Percentiles rank a stretch among this genome's conserved stretches.
phyloP scores from a whole-genome alignment of 2,113 vertebrate species.

The Cyanoramphus novaezelandiae region DNA sequence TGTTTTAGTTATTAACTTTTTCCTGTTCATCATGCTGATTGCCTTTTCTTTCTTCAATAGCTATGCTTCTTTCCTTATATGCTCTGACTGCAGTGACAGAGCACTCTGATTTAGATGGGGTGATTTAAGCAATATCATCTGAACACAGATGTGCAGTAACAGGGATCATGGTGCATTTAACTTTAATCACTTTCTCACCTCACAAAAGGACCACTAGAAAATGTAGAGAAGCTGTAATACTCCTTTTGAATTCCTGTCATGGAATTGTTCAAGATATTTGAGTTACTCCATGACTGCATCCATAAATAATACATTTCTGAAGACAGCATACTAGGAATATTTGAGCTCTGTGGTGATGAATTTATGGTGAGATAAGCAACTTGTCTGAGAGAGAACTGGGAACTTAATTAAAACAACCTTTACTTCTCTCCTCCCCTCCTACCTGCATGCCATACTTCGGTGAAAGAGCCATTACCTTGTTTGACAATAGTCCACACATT shows the following conservation, averaged over 20 bases:
- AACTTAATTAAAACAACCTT: slow-evolving; percentile 19
- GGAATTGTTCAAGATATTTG: not conserved
- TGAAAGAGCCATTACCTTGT: not conserved
- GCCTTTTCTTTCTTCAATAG: not conserved
- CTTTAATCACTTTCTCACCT: not conserved
- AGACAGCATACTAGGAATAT: not conserved
- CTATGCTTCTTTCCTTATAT: not conserved
- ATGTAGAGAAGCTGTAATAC: not conserved
- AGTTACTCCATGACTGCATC: not conserved
- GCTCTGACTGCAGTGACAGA: not conserved
- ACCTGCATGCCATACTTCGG: not conserved
- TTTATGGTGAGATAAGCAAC: slow-evolving; percentile 16
- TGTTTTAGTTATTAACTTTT: slow-evolving; percentile 10
- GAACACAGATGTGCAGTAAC: not conserved
- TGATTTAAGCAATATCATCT: not conserved
- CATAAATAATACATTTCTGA: slow-evolving; percentile 3
- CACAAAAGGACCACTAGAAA: slow-evolving; percentile 6
- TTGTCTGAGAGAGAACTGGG: not conserved
- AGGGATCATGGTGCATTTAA: not conserved
- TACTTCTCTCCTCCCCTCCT: not conserved
- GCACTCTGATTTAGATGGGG: not conserved
- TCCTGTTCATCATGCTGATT: not conserved
- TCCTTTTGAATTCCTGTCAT: not conserved
- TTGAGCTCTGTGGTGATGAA: not conserved
- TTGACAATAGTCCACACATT: not conserved